Base-by-base conservation (phyloP, 2,888 invertebrate genomes). In the Catonia carolina region DNA sequence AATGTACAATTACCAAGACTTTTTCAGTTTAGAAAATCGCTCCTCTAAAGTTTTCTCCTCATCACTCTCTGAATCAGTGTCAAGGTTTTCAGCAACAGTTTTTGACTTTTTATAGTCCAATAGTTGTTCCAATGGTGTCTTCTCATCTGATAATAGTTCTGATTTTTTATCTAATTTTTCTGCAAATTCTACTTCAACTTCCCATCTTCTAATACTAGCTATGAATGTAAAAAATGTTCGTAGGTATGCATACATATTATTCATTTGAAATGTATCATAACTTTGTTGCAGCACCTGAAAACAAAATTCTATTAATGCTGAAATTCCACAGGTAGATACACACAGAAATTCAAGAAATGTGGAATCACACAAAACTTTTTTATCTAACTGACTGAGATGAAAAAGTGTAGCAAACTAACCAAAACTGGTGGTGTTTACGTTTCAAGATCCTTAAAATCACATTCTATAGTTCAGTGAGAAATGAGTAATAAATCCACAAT, bases 141-240 rank as follows among this genome's bases (percentile, higher is more conserved):
- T 53, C 48, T 27, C 8, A 6, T 27, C 5, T 27, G 8, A 27
- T 8, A 27, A 4, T 27, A 6, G 5, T 6, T 8, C 27, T 60
- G 10, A 65, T 59, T 55, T 61, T 50, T 27, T 27, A 27, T 6
- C 4, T 27, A 27, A 27, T 27, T 27, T 27, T 27, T 8, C 8
- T n/a, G n/a, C n/a, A n/a, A n/a, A n/a, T 45, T 47, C 27, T 56
- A 54, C 53, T 14, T 53, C 45, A 7, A 41, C 18, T 15, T 62
- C 63, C 82, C 86, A 84, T 56, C 75, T 76, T 42, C 74, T 72
- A 18, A 88, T 73, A 62, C 82, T 81, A 2, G 75, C 71, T 1
- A 85, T 71, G 69, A 87, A 88, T 1, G 83, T 80, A 61, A 82
- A 75, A 67, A 89, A 88, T 2, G 88, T 81, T 70, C 81, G 80